Percentiles rank a stretch among this genome's conserved stretches.
These are phyloP conservation scores for Troides oblongomaculatus DNA, from an alignment of 2,888 invertebrate species.

Conservation along the genomic window DNA sequence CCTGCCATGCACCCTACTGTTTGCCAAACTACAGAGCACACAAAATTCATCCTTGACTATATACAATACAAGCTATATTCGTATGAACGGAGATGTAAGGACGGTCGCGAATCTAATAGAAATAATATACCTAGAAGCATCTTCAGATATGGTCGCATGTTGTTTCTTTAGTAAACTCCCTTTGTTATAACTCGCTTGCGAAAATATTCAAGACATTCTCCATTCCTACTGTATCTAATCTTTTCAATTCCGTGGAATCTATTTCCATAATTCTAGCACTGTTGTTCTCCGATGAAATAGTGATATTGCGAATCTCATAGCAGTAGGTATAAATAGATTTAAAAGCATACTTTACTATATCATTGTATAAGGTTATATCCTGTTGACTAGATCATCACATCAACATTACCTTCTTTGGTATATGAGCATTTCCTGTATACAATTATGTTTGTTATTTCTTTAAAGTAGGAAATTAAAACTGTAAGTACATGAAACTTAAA, in stretches of 20 bases:
- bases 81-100: constrained; percentile 37
- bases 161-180: constrained; percentile 35
- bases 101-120: constrained; percentile 58
- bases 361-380: neutral
- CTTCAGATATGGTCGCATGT: constrained; percentile 44
- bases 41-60: constrained; percentile 43
- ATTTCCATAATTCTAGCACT: constrained; percentile 27
- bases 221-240: constrained; percentile 30
- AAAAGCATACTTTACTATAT: neutral
- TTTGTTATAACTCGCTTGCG: constrained; percentile 38
- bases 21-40: constrained; percentile 57
- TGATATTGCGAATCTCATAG: constrained; percentile 29
- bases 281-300: constrained; percentile 16
- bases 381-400: neutral
- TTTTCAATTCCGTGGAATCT: constrained; percentile 28
- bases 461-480: neutral
- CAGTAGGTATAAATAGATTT: neutral
- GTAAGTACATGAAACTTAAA: neutral
- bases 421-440: too few relatives aligned
- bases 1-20: constrained; percentile 62
- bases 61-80: constrained; percentile 36
- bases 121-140: constrained; percentile 47
- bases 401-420: neutral
- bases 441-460: neutral
- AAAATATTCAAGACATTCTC: constrained; percentile 30